Evolutionary conservation across 1,140 invertebrate species (phyloP).

Genomic region (Drosophila sp.): DNA sequence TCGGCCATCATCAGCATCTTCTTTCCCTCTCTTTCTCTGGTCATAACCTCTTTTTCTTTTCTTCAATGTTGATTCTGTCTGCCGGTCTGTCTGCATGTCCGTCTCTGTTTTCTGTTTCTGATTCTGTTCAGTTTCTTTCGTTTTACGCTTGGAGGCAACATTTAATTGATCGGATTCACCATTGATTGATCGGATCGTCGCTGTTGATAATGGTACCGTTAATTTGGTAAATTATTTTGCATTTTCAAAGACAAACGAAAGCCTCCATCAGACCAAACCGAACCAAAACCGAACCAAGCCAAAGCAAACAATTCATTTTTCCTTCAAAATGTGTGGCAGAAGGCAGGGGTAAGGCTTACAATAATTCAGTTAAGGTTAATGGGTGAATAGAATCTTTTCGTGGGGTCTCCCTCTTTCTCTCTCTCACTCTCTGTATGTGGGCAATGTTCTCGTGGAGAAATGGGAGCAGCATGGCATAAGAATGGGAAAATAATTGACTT

Average conservation of each 20-base stretch:
- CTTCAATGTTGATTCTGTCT: constrained; percentile 26
- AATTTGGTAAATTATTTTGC: constrained; percentile 82
- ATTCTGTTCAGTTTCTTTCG: constrained; percentile 37
- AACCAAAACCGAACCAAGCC: neutral
- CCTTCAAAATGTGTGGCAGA: constrained; percentile 41
- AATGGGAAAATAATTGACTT: neutral
- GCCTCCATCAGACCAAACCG: neutral
- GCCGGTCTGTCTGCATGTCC: too few species aligned
- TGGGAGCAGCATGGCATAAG: constrained; percentile 3
- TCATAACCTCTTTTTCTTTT: constrained; percentile 66
- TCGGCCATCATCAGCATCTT: constrained; percentile 36
- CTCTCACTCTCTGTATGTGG: neutral
- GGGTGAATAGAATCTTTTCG: constrained; percentile 57
- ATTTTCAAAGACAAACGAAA: constrained; percentile 58
- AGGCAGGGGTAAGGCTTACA: constrained; percentile 33
- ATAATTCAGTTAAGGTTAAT: constrained; percentile 77
- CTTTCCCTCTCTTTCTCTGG: constrained; percentile 32
- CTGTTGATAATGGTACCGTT: constrained; percentile 81
- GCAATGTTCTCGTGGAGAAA: neutral
- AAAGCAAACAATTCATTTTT: constrained; percentile 69
- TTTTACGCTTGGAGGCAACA: constrained; percentile 71
- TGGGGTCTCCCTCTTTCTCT: neutral
- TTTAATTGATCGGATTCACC: constrained; percentile 81
- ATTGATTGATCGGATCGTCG: constrained; percentile 80
- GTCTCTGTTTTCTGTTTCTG: neutral